Evolutionary conservation across 92 coral and sea anemone species (phyloP).

Genomic region (Phenganax subtilis): DNA sequence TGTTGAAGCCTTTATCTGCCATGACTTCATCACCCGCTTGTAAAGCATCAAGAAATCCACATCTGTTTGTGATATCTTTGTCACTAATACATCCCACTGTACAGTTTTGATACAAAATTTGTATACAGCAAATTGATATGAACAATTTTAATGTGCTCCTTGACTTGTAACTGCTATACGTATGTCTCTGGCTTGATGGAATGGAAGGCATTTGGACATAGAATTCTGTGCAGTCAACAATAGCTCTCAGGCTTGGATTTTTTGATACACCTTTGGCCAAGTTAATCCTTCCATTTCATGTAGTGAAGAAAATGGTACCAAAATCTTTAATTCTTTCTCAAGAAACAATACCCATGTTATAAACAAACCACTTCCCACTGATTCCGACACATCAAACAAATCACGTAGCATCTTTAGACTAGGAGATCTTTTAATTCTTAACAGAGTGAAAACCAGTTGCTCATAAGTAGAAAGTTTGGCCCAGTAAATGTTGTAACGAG

Average conservation of each 20-base stretch:
- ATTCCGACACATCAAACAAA: constrained; percentile 48
- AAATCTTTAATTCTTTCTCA: constrained; percentile 44
- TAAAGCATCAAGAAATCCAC: constrained; percentile 50
- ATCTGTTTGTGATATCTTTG: constrained; percentile 47
- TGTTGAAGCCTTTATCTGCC: constrained; percentile 55
- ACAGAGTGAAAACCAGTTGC: constrained; percentile 53
- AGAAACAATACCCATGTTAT: constrained; percentile 53
- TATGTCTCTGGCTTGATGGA: constrained; percentile 53
- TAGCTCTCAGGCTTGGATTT: constrained; percentile 44
- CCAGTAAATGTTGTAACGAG: not conserved
- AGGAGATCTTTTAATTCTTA: constrained; percentile 56
- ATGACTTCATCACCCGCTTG: constrained; percentile 51
- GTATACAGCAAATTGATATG: constrained; percentile 51
- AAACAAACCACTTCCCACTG: constrained; percentile 58
- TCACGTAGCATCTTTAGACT: constrained; percentile 66
- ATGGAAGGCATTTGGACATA: constrained; percentile 52
- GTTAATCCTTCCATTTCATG: constrained; percentile 37
- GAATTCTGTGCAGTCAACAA: constrained; percentile 57
- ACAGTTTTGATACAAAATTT: constrained; percentile 53
- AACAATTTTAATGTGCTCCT: constrained; percentile 47
- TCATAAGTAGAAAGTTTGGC: constrained; percentile 28
- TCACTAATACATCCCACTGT: constrained; percentile 54
- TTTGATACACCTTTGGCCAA: constrained; percentile 40
- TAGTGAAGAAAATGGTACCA: constrained; percentile 48
- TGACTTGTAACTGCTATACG: constrained; percentile 56